These are phyloP conservation scores for Piprites chloris DNA, from an alignment of 2,113 vertebrate species.

Conservation along the genomic window DNA sequence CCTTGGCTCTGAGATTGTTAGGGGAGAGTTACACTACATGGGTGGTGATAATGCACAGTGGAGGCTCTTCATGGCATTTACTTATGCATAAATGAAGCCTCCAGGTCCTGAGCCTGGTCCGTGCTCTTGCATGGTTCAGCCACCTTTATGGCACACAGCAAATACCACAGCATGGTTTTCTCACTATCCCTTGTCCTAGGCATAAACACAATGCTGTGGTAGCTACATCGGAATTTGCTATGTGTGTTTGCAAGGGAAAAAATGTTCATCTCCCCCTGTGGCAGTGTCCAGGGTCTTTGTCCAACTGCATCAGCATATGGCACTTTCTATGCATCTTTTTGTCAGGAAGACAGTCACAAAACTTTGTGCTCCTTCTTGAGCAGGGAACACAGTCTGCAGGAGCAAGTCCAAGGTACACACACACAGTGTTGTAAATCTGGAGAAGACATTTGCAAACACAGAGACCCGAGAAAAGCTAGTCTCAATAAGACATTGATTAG, in stretches of 20 bases:
- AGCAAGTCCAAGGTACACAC: neutral
- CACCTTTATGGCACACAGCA: accelerated
- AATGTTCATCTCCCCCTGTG: neutral
- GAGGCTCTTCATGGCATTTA: neutral
- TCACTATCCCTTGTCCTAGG: neutral
- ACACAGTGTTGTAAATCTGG: neutral
- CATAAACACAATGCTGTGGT: accelerated
- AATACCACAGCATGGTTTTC: neutral
- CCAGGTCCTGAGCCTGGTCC: neutral
- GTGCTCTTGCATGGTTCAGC: accelerated
- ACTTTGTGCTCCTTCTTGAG: neutral
- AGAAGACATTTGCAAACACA: neutral
- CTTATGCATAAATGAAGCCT: accelerated
- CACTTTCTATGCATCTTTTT: neutral
- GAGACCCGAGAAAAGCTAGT: neutral
- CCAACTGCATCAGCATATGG: neutral
- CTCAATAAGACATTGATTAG: neutral
- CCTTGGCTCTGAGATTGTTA: neutral
- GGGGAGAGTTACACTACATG: neutral
- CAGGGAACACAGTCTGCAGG: neutral
- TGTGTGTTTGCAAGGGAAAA: neutral
- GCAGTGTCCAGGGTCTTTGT: neutral
- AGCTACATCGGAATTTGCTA: neutral
- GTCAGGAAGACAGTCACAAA: neutral
- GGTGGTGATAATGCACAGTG: accelerated